These are phyloP conservation scores for Arvicanthis niloticus DNA, from an alignment of 2,113 vertebrate genomes.

Conservation along the genomic window DNA sequence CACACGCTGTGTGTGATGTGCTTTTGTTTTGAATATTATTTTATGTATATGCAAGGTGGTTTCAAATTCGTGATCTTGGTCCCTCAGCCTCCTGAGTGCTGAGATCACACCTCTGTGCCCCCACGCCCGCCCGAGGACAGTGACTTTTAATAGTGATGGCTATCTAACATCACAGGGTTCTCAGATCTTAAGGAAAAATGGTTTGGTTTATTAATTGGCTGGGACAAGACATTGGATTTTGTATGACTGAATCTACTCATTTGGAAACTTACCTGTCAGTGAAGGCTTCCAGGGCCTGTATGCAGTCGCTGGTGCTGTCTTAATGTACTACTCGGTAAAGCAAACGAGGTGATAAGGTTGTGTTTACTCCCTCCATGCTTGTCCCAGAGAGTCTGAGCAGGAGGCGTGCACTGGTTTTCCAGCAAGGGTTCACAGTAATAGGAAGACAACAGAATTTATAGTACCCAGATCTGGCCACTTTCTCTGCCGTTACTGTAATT, in stretches of 20 bases:
- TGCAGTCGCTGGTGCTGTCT: background rate
- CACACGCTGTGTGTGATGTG: background rate
- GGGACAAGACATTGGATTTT: background rate
- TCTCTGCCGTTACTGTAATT: slow-evolving; percentile 48
- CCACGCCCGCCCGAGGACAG: background rate
- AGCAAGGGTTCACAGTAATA: background rate
- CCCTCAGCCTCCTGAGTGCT: background rate
- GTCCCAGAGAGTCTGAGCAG: background rate
- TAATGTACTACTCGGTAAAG: background rate
- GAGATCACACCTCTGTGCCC: background rate
- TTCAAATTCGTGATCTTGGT: background rate
- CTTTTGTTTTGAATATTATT: background rate
- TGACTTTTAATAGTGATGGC: background rate
- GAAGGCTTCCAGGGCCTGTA: background rate
- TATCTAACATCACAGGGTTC: background rate
- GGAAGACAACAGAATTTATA: background rate
- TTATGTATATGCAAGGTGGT: background rate
- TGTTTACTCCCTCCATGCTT: background rate
- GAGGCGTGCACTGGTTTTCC: background rate
- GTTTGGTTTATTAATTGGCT: slow-evolving; percentile 16
- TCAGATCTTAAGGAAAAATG: background rate
- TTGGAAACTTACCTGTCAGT: background rate
- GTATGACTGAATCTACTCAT: background rate
- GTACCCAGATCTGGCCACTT: background rate
- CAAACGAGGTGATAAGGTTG: background rate